Conservation (phyloP, 2,113 vertebrate species). For the Forbesichthys papilliferus region DNA sequence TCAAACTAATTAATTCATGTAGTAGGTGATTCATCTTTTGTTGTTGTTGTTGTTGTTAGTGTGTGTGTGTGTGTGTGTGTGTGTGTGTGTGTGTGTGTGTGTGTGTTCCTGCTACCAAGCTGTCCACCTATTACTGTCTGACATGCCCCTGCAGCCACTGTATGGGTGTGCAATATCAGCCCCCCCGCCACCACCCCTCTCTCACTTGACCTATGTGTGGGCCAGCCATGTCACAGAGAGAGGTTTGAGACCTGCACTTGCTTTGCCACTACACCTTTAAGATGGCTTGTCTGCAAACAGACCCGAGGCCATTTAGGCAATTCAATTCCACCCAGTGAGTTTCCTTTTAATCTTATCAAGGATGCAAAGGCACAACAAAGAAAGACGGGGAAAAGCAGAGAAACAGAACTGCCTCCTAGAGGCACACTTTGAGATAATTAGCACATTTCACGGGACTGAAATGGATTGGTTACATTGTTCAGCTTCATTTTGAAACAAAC, state of each 20-base stretch:
- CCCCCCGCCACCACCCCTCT: neutral
- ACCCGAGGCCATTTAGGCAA: constrained; percentile 32
- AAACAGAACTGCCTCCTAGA: neutral
- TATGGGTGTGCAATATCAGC: constrained; percentile 41
- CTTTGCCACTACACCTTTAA: constrained; percentile 46
- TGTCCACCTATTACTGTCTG: constrained; percentile 21
- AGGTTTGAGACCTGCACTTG: constrained; percentile 34
- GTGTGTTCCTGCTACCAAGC: constrained; percentile 9
- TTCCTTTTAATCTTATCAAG: constrained; percentile 44
- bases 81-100: neutral
- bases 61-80: constrained; percentile 14
- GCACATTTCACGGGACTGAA: too few species aligned
- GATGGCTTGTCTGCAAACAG: constrained; percentile 48
- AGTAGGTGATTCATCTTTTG: constrained; percentile 34
- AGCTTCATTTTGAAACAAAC: too few species aligned
- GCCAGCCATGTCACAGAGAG: constrained; percentile 45
- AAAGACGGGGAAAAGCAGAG: constrained; percentile 10
- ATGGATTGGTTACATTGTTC: too few species aligned
- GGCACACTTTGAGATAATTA: too few species aligned
- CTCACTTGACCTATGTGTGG: constrained; percentile 42
- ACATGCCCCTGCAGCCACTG: constrained; percentile 22
- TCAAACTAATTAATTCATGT: constrained; percentile 44
- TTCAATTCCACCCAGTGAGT: constrained; percentile 39
- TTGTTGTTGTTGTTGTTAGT: constrained; percentile 13
- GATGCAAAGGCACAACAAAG: constrained; percentile 19